These are phyloP conservation scores for Macropodus opercularis DNA, from an alignment of 2,797 vertebrate genomes.

Conservation along the genomic window DNA sequence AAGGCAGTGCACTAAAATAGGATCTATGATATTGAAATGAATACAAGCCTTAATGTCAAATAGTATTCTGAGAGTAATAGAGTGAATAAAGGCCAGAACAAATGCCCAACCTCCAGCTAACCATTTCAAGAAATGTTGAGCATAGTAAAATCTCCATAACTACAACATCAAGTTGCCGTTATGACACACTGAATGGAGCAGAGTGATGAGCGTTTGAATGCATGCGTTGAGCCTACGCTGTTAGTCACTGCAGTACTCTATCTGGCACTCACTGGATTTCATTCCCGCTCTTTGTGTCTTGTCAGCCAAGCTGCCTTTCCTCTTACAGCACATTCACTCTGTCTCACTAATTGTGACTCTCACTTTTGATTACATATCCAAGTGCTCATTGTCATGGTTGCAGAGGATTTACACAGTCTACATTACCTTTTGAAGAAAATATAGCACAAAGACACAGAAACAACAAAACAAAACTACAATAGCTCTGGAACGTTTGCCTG, in stretches of 20 bases:
- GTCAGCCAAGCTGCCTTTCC: slow-evolving; percentile 34
- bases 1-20: neutral
- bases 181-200: slow-evolving; percentile 25
- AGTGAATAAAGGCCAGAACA: slow-evolving; percentile 15
- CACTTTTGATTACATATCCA: slow-evolving; percentile 52
- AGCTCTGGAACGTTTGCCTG: neutral
- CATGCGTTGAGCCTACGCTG: slow-evolving; percentile 21
- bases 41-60: slow-evolving; percentile 18
- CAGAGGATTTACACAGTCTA: slow-evolving; percentile 17
- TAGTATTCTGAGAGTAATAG: slow-evolving; percentile 5
- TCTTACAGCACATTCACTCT: slow-evolving; percentile 36
- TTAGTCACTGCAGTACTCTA: slow-evolving; percentile 42
- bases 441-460: slow-evolving; percentile 21
- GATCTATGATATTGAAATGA: slow-evolving; percentile 16
- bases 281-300: slow-evolving; percentile 18
- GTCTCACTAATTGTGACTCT: slow-evolving; percentile 54
- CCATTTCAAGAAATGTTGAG: slow-evolving; percentile 31
- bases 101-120: slow-evolving; percentile 1
- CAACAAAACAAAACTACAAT: slow-evolving; percentile 5
- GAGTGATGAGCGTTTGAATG: slow-evolving; percentile 46
- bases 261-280: slow-evolving; percentile 24
- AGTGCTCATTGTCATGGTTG: slow-evolving; percentile 17
- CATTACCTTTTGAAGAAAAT: slow-evolving; percentile 31
- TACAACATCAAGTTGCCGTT: slow-evolving; percentile 40
- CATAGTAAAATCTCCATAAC: slow-evolving; percentile 42